A percentile compares a stretch with the other conserved stretches of the same genome.
phyloP scores from a whole-genome alignment of 1,140 invertebrate species.

The Scaptomyza hsui region DNA sequence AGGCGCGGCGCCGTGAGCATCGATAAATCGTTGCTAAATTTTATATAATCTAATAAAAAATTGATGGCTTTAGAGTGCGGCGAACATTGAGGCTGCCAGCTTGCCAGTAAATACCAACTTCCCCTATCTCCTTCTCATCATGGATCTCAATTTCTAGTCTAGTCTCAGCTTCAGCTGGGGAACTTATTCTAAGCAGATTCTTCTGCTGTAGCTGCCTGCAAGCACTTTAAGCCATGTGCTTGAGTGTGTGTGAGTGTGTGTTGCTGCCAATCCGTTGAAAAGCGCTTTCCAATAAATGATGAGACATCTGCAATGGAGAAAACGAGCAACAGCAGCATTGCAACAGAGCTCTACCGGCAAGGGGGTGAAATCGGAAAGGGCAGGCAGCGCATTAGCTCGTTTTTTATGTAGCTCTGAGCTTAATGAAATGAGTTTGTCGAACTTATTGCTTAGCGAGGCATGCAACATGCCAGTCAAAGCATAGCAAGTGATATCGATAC shows the following conservation, averaged over 20 bases:
- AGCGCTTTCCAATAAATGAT: conserved; percentile 81
- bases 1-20: conserved; percentile 60
- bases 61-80: conserved; percentile 75
- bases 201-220: conserved; percentile 15
- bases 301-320: conserved; percentile 58
- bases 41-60: conserved; percentile 83
- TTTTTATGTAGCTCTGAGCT: conserved; percentile 72
- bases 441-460: conserved; percentile 77
- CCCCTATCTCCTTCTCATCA: not conserved
- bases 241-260: conserved; percentile 20
- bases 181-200: conserved; percentile 33
- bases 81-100: conserved; percentile 48
- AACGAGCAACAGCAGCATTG: conserved; percentile 29
- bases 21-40: conserved; percentile 81
- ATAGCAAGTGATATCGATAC: conserved; percentile 25
- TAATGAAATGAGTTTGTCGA: conserved; percentile 82
- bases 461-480: conserved; percentile 63
- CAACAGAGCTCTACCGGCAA: conserved; percentile 1
- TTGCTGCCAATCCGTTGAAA: conserved; percentile 76
- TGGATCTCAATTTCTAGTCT: conserved; percentile 16
- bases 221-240: conserved; percentile 53
- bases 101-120: conserved; percentile 71
- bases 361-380: not conserved
- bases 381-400: conserved; percentile 67
- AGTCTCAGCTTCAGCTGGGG: not conserved